Base-by-base conservation (phyloP, 2,888 invertebrate genomes). In the Hecatera dysodea region DNA sequence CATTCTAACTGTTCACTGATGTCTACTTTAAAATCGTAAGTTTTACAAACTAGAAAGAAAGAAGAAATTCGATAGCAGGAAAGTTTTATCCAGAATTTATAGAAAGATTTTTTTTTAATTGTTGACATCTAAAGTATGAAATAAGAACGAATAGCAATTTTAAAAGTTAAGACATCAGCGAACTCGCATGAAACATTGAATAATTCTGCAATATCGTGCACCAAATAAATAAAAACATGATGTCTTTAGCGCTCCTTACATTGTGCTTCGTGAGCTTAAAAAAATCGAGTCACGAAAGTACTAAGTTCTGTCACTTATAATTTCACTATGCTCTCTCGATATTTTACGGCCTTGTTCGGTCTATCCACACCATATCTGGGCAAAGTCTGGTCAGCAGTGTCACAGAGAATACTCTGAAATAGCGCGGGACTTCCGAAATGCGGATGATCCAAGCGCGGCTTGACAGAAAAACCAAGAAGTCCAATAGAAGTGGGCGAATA, bases 1-100 rank as follows among this genome's bases (percentile, higher is more conserved):
- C 79, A 81, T 84, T 81, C 73, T 81, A 75, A 86, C 83, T 79
- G 85, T 82, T 76, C 80, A 75, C 80, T 75, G 76, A 71, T 73
- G 75, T 50, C 15, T 48, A 66, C 22, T 57, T 19, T 57, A 17
- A 56, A 29, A 29, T 36, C 22, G 7, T 29, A 67, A 50, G 8
- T 42, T 27, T 19, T 17, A 53, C 8, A 29, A n/a, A 27, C 33
- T 4, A 59, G 50, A 65, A 19, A 57, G 50, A 44, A n/a, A 27
- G 5, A 24, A 27, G 27, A 44, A 36, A 55, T n/a, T 55, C 12
- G 2, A n/a, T 7, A 33, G 12, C n/a, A 33, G 29, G 12, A 29
- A n/a, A 53, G 19, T 24, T 11, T 15, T 11, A 53, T 27, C 39
- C 15, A 15, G 5, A 17, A 15, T 17, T 39, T 39, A 39, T 39